Conservation (phyloP, 2,113 vertebrate genomes). For the Aspiorhynchus laticeps region DNA sequence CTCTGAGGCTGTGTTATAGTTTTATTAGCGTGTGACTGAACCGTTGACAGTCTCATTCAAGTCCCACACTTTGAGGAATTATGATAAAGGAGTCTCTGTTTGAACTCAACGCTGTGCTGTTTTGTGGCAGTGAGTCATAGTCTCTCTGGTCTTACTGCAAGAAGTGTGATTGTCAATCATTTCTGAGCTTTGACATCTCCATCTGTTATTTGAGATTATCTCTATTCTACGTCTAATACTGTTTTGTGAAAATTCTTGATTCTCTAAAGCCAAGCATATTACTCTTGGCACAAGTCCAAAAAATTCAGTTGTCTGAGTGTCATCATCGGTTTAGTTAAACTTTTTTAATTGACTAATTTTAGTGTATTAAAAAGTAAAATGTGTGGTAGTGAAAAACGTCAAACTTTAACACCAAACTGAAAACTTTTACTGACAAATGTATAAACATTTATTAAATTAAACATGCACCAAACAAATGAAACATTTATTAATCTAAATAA, state of each 20-base stretch:
- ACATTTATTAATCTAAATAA: background rate
- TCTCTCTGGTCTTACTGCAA: background rate
- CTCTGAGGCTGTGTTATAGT: background rate
- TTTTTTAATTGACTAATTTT: background rate
- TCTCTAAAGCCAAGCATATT: background rate
- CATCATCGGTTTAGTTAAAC: background rate
- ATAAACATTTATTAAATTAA: background rate
- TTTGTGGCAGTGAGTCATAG: background rate
- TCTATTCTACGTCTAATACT: background rate
- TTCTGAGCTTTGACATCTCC: background rate
- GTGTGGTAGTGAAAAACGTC: background rate
- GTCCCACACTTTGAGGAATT: background rate
- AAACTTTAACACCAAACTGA: background rate
- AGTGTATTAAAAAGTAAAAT: background rate
- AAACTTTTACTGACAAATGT: background rate
- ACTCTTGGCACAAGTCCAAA: background rate
- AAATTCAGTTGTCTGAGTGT: background rate
- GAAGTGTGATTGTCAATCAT: background rate
- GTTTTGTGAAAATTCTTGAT: background rate
- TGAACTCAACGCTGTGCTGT: background rate
- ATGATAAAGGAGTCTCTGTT: background rate
- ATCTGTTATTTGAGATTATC: constrained; percentile 1
- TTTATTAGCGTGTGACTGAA: background rate
- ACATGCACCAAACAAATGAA: background rate
- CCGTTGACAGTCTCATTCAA: background rate